Evolutionary conservation across 2,797 vertebrate genomes (phyloP).

Genomic region (Balearica regulorum): DNA sequence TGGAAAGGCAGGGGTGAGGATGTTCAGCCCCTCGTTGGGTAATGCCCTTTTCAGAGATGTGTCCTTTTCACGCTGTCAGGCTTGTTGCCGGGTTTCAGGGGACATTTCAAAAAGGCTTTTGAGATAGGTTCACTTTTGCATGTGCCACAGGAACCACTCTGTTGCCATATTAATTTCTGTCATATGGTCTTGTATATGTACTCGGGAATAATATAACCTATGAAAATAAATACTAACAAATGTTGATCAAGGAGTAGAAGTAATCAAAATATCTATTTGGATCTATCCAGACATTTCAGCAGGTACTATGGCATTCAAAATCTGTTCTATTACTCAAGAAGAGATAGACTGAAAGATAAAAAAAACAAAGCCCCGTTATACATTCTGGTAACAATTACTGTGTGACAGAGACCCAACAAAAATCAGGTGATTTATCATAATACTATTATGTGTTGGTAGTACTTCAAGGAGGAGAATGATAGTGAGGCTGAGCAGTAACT

Average conservation of each 20-base stretch:
- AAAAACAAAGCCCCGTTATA: fast-evolving
- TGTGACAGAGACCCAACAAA: not conserved
- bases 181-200: fast-evolving
- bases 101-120: not conserved
- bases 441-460: not conserved
- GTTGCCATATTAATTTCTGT: not conserved
- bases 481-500: not conserved
- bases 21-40: not conserved
- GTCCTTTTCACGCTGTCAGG: not conserved
- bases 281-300: not conserved
- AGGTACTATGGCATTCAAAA: not conserved
- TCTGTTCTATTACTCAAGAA: not conserved
- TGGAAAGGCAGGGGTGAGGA: not conserved
- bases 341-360: not conserved
- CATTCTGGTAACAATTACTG: not conserved
- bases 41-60: not conserved
- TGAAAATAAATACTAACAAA: not conserved
- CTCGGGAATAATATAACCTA: not conserved
- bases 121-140: not conserved
- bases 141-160: not conserved
- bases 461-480: not conserved
- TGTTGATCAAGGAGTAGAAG: not conserved
- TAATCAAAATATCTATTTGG: not conserved
- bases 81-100: not conserved
- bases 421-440: not conserved